A percentile compares a stretch with the other conserved stretches of the same genome.
phyloP scores from a whole-genome alignment of 2,113 vertebrate species.

The Psilopsiagon aurifrons region DNA sequence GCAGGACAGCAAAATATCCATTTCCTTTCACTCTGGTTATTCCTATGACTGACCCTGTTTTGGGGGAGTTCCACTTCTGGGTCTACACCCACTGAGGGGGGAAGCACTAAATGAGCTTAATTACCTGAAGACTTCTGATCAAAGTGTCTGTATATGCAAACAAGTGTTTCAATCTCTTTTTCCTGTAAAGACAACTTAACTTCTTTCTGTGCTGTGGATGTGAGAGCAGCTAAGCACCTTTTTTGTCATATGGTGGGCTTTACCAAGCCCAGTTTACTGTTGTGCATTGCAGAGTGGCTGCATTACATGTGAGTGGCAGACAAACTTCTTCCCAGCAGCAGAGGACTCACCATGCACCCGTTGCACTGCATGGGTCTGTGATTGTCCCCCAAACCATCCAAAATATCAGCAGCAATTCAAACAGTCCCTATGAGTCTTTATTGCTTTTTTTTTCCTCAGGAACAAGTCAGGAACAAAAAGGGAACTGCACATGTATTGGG shows the following conservation, averaged over 20 bases:
- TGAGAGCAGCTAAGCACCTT: background rate
- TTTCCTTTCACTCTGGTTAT: background rate
- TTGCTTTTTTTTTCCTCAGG: background rate
- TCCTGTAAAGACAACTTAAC: background rate
- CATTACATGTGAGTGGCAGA: background rate
- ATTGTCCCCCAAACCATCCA: background rate
- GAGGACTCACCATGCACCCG: background rate
- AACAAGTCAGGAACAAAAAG: background rate
- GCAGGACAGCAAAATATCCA: background rate
- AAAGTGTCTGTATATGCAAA: background rate
- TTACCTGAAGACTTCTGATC: background rate
- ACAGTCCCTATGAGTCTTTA: background rate
- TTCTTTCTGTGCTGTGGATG: background rate
- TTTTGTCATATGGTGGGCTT: background rate
- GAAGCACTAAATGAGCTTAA: background rate
- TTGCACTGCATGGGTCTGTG: background rate
- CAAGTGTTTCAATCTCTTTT: background rate
- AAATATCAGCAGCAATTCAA: background rate
- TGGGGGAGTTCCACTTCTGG: background rate
- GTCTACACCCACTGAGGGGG: background rate
- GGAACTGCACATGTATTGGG: background rate
- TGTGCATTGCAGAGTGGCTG: background rate
- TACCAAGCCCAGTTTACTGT: background rate
- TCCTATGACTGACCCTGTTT: background rate
- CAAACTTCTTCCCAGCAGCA: background rate